These are phyloP conservation scores for Vicugna pacos DNA, from an alignment of 2,113 vertebrate genomes.

Conservation along the genomic window DNA sequence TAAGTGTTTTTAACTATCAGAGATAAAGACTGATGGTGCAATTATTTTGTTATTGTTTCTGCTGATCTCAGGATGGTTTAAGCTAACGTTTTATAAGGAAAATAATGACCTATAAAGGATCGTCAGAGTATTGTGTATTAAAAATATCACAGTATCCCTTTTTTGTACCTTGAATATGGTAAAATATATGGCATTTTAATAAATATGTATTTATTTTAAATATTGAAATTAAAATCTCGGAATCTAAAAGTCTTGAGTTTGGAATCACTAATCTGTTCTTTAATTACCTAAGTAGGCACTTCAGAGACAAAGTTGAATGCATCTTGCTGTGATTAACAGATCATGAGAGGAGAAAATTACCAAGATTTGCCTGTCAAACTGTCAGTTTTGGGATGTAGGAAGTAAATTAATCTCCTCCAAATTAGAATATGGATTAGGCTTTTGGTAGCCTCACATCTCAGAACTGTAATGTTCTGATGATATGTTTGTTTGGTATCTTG, in stretches of 20 bases:
- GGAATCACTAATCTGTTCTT: neutral
- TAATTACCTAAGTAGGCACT: neutral
- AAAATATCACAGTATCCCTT: neutral
- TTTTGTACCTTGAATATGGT: slow-evolving; percentile 8
- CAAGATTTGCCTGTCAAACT: neutral
- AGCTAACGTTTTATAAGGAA: slow-evolving; percentile 48
- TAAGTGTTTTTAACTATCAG: slow-evolving; percentile 10
- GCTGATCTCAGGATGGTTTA: slow-evolving; percentile 33
- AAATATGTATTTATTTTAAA: slow-evolving; percentile 7
- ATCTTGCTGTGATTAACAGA: slow-evolving; percentile 12
- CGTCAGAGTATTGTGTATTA: neutral
- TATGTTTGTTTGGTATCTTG: slow-evolving; percentile 19
- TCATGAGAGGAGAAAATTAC: slow-evolving; percentile 21
- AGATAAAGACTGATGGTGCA: neutral
- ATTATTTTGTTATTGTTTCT: slow-evolving; percentile 54
- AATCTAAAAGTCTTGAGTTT: slow-evolving; percentile 26
- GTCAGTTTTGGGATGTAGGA: slow-evolving; percentile 27
- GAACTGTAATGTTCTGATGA: neutral
- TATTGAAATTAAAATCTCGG: neutral
- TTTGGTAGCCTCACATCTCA: neutral
- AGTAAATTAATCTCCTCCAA: neutral
- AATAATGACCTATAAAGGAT: neutral
- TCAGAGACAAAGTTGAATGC: neutral
- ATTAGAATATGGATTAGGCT: slow-evolving; percentile 47
- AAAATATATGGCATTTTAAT: neutral